Percentiles rank a stretch among this genome's conserved stretches.
phyloP scores from a whole-genome alignment of 2,888 invertebrate species.

The Sacculina carcini region DNA sequence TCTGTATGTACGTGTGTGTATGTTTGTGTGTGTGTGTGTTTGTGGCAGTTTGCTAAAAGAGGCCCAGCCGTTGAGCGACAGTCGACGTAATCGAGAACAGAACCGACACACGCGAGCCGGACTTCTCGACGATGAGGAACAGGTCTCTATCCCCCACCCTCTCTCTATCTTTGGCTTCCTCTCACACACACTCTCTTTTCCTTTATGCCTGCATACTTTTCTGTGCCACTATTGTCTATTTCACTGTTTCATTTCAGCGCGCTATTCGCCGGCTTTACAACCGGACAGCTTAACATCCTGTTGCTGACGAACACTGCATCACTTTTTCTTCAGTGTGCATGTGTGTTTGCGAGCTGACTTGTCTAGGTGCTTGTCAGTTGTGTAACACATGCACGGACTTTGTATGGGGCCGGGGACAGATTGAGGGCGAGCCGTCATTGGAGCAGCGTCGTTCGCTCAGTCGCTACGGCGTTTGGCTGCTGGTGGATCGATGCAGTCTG shows the following conservation, averaged over 20 bases:
- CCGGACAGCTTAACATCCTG: no score
- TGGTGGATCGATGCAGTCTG: constrained; percentile 52
- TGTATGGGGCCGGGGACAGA: neutral
- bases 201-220: neutral
- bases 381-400: neutral
- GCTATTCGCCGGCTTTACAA: no score
- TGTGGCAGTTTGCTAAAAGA: constrained; percentile 45
- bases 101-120: constrained; percentile 12
- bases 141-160: constrained; percentile 5
- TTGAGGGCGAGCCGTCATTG: constrained; percentile 36
- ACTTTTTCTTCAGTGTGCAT: neutral
- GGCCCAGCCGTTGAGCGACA: constrained; percentile 43
- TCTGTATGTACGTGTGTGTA: neutral
- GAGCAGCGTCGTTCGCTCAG: constrained; percentile 74
- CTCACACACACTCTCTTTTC: neutral
- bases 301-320: no score
- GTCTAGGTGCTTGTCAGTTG: constrained; percentile 13
- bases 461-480: constrained; percentile 86
- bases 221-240: neutral
- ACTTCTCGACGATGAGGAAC: constrained; percentile 12
- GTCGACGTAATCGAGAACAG: constrained; percentile 12
- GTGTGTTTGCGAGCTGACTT: neutral
- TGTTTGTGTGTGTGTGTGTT: neutral
- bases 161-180: no score
- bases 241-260: no score